phyloP scores from a whole-genome alignment of 2,888 invertebrate genomes.

The Limenitis camilla region DNA sequence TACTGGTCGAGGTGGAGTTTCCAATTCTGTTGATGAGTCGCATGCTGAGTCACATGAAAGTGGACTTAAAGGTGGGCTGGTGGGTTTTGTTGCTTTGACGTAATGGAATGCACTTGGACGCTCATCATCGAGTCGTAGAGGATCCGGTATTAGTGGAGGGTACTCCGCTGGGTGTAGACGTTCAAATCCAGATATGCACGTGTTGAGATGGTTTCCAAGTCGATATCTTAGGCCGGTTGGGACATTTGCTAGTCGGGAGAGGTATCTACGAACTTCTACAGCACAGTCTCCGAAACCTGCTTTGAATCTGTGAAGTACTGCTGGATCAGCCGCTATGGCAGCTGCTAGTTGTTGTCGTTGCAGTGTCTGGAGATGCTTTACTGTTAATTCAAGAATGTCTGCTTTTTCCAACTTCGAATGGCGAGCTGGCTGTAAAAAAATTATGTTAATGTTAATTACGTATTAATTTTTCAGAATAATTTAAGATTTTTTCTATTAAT shows the following conservation, averaged over 20 bases:
- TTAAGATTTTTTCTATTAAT: no score
- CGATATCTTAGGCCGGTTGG: constrained; percentile 74
- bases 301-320: constrained; percentile 87
- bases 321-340: constrained; percentile 88
- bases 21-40: constrained; percentile 73
- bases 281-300: constrained; percentile 93
- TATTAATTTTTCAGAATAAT: no score
- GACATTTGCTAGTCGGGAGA: constrained; percentile 78
- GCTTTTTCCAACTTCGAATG: constrained; percentile 97
- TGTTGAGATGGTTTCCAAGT: constrained; percentile 78
- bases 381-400: constrained; percentile 95
- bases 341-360: constrained; percentile 90
- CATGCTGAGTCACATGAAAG: constrained; percentile 81
- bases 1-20: constrained; percentile 67
- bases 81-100: constrained; percentile 56
- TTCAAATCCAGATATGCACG: constrained; percentile 76
- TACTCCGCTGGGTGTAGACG: constrained; percentile 47
- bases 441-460: background rate
- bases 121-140: constrained; percentile 58
- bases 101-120: constrained; percentile 64
- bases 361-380: constrained; percentile 91
- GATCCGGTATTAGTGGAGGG: constrained; percentile 76
- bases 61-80: constrained; percentile 83
- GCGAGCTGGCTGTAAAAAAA: constrained; percentile 84
- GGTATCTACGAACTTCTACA: constrained; percentile 84